A percentile compares a stretch with the other conserved stretches of the same genome.
Evolutionary conservation across 1,140 invertebrate genomes (phyloP).

Genomic region (Hylaeus anthracinus): DNA sequence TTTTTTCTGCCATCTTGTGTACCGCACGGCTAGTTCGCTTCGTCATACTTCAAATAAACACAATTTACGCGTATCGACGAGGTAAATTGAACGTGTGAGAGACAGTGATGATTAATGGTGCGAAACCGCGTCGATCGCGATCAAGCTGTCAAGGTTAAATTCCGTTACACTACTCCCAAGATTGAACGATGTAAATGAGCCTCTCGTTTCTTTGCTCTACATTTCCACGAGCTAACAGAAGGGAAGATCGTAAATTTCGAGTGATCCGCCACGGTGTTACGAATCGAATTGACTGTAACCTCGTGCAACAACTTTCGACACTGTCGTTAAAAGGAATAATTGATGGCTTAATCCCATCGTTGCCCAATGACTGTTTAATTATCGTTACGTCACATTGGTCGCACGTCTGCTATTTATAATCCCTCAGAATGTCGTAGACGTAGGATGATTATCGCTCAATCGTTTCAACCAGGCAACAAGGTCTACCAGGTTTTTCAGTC

Average conservation of each 20-base stretch:
- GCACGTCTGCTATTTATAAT: conserved; percentile 33
- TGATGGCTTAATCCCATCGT: neutral
- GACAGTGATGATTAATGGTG: conserved; percentile 17
- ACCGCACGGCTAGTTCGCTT: neutral
- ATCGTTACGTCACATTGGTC: conserved; percentile 2
- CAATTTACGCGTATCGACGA: neutral
- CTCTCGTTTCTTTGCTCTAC: neutral
- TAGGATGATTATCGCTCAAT: conserved; percentile 33
- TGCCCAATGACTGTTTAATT: conserved; percentile 17
- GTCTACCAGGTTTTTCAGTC: conserved; percentile 20
- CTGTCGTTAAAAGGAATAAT: conserved; percentile 20
- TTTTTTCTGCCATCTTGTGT: neutral
- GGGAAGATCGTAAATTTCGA: neutral
- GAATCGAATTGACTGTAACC: neutral
- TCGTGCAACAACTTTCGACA: conserved; percentile 4
- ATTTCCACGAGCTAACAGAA: conserved; percentile 3
- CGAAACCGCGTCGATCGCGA: conserved; percentile 21
- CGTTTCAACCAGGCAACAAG: conserved; percentile 11
- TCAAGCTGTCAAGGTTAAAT: conserved; percentile 43
- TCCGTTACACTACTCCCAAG: conserved; percentile 16
- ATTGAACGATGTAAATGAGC: conserved; percentile 2
- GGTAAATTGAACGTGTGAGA: neutral
- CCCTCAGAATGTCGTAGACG: conserved; percentile 20
- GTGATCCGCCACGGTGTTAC: neutral
- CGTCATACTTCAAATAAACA: neutral